Base-by-base conservation (phyloP, 1,140 invertebrate genomes). In the Arion vulgaris region DNA sequence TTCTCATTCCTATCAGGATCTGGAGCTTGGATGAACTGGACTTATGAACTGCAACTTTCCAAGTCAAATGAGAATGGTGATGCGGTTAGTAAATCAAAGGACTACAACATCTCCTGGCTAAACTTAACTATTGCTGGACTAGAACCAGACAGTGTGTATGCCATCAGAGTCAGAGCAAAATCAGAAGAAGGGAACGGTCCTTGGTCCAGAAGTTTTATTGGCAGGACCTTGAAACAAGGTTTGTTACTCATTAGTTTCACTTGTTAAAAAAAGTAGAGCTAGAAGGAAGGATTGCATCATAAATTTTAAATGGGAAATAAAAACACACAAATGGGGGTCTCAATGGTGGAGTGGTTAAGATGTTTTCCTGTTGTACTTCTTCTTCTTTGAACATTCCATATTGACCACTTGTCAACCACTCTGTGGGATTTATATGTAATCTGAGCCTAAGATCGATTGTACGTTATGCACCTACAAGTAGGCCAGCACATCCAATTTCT, bases 1-100 rank as follows among this genome's bases (percentile, higher is more conserved):
- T n/a, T n/a, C n/a, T n/a, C n/a, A n/a, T n/a, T n/a, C n/a, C 51
- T 15, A 80, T 23, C 69, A 91, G 91, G 91, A 17, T 77, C 68
- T 41, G 95, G 95, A 0, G 95, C 96, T 0, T 97, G 96, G 95
- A 95, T 96, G 86, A 94, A 95, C 83, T 98, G 96, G 96, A 94
- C 94, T 0, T 98, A 97, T 91, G 95, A 96, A 89, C 92, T 98
- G 94, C 94, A 83, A 94, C 95, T 62, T 5, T 23, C 57, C 13
- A 62, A n/a, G 26, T 13, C 26, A 5, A n/a, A 62, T 62, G 57
- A 62, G 57, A 62, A 62, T n/a, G 57, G 57, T 19, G 57, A 62
- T 19, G 57, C 57, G 26, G 13, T 19, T 19, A 23, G 57, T 62
- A n/a, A 5, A 5, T 23, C 57, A 62, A 62, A 62, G 26, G 57